These are phyloP conservation scores for Aurelia coerulea DNA, from an alignment of 30 jellyfish, hydroid and myxozoan genomes.

Conservation along the genomic window DNA sequence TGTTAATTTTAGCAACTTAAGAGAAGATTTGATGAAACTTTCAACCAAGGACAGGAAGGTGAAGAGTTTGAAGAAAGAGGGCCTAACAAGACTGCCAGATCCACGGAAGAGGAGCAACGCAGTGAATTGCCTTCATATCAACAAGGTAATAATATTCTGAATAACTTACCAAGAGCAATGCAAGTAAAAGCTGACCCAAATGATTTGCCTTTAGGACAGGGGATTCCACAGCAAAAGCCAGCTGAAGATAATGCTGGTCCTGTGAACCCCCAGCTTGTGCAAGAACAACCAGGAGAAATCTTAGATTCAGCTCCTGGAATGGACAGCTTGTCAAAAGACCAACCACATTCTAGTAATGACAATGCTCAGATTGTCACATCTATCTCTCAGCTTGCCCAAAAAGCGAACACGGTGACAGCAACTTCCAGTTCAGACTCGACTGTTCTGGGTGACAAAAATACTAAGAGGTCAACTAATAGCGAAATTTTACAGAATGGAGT, in stretches of 20 bases:
- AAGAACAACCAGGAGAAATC: constrained; percentile 42
- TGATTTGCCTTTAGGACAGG: constrained; percentile 17
- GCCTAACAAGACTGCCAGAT: constrained; percentile 59
- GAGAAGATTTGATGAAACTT: constrained; percentile 69
- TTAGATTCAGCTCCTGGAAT: constrained; percentile 21
- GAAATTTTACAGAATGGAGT: constrained; percentile 65
- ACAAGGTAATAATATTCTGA: constrained; percentile 38
- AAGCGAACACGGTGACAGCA: constrained; percentile 2
- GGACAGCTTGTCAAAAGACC: constrained; percentile 22
- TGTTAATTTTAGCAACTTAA: constrained; percentile 51
- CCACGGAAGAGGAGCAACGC: constrained; percentile 60
- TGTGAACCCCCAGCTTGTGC: constrained; percentile 4
- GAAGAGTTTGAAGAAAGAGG: constrained; percentile 71
- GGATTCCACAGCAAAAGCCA: constrained; percentile 17
- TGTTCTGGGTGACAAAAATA: background rate
- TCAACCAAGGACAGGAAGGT: constrained; percentile 66
- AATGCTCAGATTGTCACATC: constrained; percentile 27
- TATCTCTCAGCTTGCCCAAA: background rate
- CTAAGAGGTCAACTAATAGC: constrained; percentile 1
- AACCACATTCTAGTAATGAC: constrained; percentile 9
- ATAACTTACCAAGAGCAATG: constrained; percentile 58
- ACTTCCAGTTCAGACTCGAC: constrained; percentile 24
- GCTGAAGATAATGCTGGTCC: constrained; percentile 28
- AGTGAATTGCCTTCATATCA: constrained; percentile 53
- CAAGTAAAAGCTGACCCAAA: constrained; percentile 56